Conservation (phyloP, 30 jellyfish, hydroid and myxozoan genomes). For the Catostylus mosaicus region DNA sequence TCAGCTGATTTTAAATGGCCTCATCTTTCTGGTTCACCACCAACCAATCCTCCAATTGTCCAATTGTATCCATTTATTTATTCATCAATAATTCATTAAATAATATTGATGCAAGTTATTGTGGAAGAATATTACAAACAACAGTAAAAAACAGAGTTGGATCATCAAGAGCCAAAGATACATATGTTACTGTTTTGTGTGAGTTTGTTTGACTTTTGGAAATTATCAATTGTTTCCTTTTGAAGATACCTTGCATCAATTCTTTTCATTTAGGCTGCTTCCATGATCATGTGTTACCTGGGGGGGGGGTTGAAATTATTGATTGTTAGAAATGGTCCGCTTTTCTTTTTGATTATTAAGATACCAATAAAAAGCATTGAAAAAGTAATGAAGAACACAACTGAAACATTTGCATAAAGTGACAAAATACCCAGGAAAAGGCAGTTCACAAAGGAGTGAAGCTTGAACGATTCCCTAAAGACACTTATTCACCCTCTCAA, state of each 20-base stretch:
- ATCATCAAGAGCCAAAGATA: not conserved
- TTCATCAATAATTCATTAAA: constrained; percentile 4
- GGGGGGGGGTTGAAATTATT: too few relatives aligned
- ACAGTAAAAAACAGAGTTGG: constrained; percentile 12
- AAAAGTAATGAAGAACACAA: too few relatives aligned
- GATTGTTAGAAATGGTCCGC: not conserved
- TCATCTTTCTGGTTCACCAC: constrained; percentile 3
- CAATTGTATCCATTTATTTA: constrained; percentile 7
- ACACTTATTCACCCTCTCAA: too few relatives aligned
- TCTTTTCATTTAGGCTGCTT: not conserved
- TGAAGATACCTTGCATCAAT: too few relatives aligned
- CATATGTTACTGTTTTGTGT: constrained; percentile 1
- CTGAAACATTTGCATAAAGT: too few relatives aligned
- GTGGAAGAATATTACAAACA: constrained; percentile 32
- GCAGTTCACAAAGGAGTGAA: too few relatives aligned
- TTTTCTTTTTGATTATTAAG: not conserved
- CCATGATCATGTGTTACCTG: too few relatives aligned
- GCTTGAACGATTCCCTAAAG: too few relatives aligned
- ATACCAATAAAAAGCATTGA: not conserved
- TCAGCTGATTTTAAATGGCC: constrained; percentile 34
- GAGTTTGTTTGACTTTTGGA: not conserved
- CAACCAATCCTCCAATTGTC: not conserved
- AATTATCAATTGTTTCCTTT: too few relatives aligned
- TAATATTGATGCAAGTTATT: constrained; percentile 30
- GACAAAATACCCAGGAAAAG: too few relatives aligned